These are phyloP conservation scores for Marmota monax DNA, from an alignment of 2,113 vertebrate genomes.

Conservation along the genomic window DNA sequence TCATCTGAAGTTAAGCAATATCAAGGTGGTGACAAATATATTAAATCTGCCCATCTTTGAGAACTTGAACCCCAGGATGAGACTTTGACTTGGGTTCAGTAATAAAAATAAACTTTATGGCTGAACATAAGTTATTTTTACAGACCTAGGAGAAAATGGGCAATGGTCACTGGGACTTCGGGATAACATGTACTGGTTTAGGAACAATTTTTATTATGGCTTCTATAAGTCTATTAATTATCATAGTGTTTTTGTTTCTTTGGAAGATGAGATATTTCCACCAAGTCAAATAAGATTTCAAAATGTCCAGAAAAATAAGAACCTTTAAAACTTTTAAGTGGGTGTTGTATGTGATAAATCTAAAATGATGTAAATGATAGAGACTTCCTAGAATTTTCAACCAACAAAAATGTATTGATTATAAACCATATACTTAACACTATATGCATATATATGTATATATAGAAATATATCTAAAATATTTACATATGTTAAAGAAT, in stretches of 20 bases:
- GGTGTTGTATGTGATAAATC: background rate
- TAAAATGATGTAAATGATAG: background rate
- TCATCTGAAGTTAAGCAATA: conserved; percentile 83
- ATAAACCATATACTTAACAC: background rate
- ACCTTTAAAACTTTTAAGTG: background rate
- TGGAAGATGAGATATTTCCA: background rate
- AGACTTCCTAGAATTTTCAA: background rate
- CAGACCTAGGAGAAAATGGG: conserved; percentile 62
- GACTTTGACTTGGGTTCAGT: conserved; percentile 83
- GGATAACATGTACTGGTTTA: background rate
- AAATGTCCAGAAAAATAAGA: background rate
- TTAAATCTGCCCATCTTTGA: conserved; percentile 88
- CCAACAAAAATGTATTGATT: conserved; percentile 12
- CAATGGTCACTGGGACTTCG: conserved; percentile 27
- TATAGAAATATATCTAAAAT: background rate
- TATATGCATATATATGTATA: background rate
- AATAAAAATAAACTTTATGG: conserved; percentile 85
- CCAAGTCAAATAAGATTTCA: conserved; percentile 23
- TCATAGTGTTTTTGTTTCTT: conserved; percentile 10
- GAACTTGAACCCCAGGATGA: conserved; percentile 84
- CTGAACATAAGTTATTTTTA: conserved; percentile 76
- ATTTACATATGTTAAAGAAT: background rate
- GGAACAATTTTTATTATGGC: background rate
- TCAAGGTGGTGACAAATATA: conserved; percentile 87
- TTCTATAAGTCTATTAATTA: conserved; percentile 49